Evolutionary conservation across 2,113 vertebrate genomes (phyloP).

Genomic region (Ctenodactylus gundi): DNA sequence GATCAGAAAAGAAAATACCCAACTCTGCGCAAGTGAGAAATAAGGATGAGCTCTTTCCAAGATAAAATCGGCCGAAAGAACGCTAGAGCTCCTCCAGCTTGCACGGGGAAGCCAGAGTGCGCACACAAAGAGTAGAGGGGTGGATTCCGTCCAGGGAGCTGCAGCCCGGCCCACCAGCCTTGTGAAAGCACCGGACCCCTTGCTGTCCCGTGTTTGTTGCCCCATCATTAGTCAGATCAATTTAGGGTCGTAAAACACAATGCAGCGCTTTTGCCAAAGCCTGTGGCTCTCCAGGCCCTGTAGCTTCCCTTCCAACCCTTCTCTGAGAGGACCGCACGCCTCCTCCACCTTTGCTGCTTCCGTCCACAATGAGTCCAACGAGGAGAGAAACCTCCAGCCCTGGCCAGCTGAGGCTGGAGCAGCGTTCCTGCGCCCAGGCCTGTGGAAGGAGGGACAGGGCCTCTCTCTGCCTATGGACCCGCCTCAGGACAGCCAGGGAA

Average conservation of each 20-base stretch:
- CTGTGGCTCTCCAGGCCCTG: conserved; percentile 44
- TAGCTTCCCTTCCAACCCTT: conserved; percentile 37
- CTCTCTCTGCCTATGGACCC: too few relatives aligned
- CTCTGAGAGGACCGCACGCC: neutral
- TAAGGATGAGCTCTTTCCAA: neutral
- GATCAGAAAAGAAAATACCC: conserved; percentile 33
- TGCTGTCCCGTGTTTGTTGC: neutral
- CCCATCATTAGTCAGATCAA: neutral
- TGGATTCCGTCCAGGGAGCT: neutral
- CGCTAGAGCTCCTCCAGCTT: neutral
- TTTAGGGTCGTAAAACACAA: conserved; percentile 20
- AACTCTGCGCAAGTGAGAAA: neutral
- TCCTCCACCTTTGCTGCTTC: conserved; percentile 49
- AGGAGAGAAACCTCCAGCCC: conserved; percentile 42
- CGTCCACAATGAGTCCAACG: conserved; percentile 33
- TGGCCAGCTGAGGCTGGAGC: neutral
- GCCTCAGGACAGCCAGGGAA: too few relatives aligned
- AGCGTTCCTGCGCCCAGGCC: neutral
- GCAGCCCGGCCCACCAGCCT: neutral
- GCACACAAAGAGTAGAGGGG: conserved; percentile 15
- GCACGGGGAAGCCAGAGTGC: conserved; percentile 28
- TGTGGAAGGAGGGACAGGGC: neutral
- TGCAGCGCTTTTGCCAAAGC: conserved; percentile 26
- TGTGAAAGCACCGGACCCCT: neutral
- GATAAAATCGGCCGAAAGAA: neutral